Percentiles rank a stretch among this genome's conserved stretches.
phyloP scores from a whole-genome alignment of 2,113 vertebrate genomes.

The Boleophthalmus pectinirostris region DNA sequence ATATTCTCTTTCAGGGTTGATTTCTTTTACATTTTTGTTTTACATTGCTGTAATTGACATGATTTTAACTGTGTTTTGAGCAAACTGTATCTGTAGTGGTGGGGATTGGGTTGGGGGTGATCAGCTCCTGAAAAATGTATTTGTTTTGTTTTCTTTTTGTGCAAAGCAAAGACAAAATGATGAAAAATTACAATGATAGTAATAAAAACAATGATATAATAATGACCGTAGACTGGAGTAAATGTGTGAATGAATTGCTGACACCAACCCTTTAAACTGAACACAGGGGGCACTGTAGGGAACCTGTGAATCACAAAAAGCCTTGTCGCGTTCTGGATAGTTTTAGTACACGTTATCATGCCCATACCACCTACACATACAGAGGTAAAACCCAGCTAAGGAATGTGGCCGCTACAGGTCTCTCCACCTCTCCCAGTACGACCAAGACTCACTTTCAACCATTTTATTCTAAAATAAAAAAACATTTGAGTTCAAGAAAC shows the following conservation, averaged over 20 bases:
- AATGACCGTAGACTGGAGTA: slow-evolving; percentile 46
- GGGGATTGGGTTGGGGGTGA: slow-evolving; percentile 65
- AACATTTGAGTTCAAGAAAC: slow-evolving; percentile 37
- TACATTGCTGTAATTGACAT: slow-evolving; percentile 78
- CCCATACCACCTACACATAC: no score
- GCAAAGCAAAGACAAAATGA: slow-evolving; percentile 76
- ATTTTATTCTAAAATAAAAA: slow-evolving; percentile 4
- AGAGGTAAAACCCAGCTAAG: no score
- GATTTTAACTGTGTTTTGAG: slow-evolving; percentile 76
- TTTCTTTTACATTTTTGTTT: slow-evolving; percentile 72
- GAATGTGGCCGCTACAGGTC: no score
- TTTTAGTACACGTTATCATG: no score
- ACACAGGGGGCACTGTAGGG: no score
- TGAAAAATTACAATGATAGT: slow-evolving; percentile 77
- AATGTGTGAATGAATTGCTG: slow-evolving; percentile 9
- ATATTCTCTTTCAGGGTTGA: slow-evolving; percentile 78
- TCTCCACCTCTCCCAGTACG: no score
- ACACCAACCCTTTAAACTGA: no score
- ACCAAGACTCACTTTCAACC: background rate
- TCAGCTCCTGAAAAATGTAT: slow-evolving; percentile 71
- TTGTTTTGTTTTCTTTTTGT: slow-evolving; percentile 67
- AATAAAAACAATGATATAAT: slow-evolving; percentile 78
- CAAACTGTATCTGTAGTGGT: slow-evolving; percentile 77
- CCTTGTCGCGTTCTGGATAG: no score
- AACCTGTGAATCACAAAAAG: no score